phyloP scores from a whole-genome alignment of 2,113 vertebrate genomes.

The Spilogale gracilis region DNA sequence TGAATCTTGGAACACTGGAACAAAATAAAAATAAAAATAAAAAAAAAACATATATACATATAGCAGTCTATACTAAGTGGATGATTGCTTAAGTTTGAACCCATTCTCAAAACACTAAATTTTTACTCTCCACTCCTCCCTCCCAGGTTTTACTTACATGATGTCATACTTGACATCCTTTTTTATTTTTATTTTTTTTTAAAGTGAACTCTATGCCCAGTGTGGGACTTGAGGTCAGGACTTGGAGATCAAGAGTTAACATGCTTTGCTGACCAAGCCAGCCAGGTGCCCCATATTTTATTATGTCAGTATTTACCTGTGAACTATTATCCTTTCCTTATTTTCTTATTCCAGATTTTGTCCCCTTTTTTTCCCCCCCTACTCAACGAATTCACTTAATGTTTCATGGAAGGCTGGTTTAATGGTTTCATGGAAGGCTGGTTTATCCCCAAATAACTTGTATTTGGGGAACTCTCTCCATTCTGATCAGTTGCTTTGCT shows the following conservation, averaged over 20 bases:
- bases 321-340: neutral
- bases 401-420: neutral
- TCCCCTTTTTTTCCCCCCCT: neutral
- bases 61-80: neutral
- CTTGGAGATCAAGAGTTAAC: neutral
- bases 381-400: neutral
- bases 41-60: neutral
- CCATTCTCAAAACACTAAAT: neutral
- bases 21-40: too few relatives aligned
- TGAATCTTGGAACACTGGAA: too few relatives aligned
- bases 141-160: neutral
- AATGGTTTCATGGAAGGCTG: neutral
- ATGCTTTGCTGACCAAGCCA: neutral
- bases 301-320: neutral
- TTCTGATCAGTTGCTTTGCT: neutral
- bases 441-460: neutral
- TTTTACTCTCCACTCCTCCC: neutral
- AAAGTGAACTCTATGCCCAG: neutral
- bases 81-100: neutral
- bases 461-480: neutral
- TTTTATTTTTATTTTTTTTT: neutral
- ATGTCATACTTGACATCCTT: neutral
- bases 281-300: neutral
- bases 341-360: neutral
- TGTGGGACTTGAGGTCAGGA: neutral